A percentile compares a stretch with the other conserved stretches of the same genome.
These are phyloP conservation scores for Empidonax traillii DNA, from an alignment of 2,113 vertebrate species.

Conservation along the genomic window DNA sequence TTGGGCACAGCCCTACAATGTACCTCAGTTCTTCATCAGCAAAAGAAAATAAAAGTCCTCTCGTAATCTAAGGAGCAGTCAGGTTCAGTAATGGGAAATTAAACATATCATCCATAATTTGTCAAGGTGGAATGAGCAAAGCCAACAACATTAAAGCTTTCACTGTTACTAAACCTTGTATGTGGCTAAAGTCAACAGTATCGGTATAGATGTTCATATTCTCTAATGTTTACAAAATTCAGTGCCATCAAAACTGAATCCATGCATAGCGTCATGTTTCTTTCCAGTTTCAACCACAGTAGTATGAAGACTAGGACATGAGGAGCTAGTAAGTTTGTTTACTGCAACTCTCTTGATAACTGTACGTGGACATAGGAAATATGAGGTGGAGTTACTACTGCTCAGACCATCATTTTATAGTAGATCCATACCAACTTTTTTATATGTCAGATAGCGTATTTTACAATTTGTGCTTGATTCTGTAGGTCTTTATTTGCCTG, in stretches of 20 bases:
- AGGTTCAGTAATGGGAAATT: constrained; percentile 60
- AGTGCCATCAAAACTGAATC: not conserved
- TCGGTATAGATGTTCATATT: constrained; percentile 33
- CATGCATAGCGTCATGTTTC: constrained; percentile 3
- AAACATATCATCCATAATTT: constrained; percentile 67
- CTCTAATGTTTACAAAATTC: constrained; percentile 57
- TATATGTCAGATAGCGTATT: not conserved
- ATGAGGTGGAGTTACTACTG: not conserved
- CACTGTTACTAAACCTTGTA: constrained; percentile 34
- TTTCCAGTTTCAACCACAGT: constrained; percentile 25
- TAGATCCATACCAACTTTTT: not conserved
- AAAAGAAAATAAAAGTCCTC: constrained; percentile 56
- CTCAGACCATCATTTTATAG: not conserved
- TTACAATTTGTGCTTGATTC: not conserved
- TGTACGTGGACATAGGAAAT: not conserved
- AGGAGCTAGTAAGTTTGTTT: not conserved
- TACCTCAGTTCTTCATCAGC: constrained; percentile 51
- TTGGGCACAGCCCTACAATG: constrained; percentile 22
- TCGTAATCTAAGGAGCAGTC: constrained; percentile 17
- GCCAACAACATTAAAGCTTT: constrained; percentile 46
- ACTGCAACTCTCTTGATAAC: not conserved
- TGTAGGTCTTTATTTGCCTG: not conserved
- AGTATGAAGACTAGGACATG: not conserved
- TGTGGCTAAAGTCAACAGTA: constrained; percentile 52
- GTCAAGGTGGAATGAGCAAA: constrained; percentile 64